Evolutionary conservation across 2,797 vertebrate genomes (phyloP), one percentile per base, ranked within the genome.

Genomic region (Pachyuromys duprasi): DNA sequence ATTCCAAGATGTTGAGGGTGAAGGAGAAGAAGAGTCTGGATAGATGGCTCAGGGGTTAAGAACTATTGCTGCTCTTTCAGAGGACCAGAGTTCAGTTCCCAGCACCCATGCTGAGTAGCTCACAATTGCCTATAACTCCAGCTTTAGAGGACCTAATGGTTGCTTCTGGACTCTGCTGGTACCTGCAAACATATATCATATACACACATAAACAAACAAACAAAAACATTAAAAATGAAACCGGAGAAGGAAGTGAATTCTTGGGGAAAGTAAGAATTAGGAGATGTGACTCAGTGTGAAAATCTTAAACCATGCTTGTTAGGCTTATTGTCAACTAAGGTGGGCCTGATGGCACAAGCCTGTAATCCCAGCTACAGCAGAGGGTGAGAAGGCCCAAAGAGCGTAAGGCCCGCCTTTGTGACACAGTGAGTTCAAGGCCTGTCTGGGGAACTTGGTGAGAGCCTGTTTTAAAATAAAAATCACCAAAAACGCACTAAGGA

Each of bases 231-330:
- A 80, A 57, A 33, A 22, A 45, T 13, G 17, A n/a, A 67, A 31
- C 36, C 53, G 36, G 20, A 63, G 20, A 28, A 65, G 26, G 28
- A 76, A 53, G 83, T n/a, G 42, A 89, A 63, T 31, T 57, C 33
- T 94, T 13, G 69, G 18, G 39, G 33, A 49, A 86, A 87, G 87
- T 33, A 90, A 69, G 89, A 42, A 67, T 83, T 89, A 86, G 57
- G 45, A 95, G 18, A 28, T 8, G 14, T 9, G 8, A 18, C 45
- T 93, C 20, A 18, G 0, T 42, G 31, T 42, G 60, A 70, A 45
- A 90, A 18, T 28, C 33, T 83, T 62, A 69, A 14, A 80, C 13
- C 22, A 31, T 45, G 14, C 4, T 22, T 42, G 26, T 89, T 92
- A 90, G 63, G 60, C 62, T 53, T 78, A 69, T 53, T 84, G 33